Conservation (phyloP, 1,140 invertebrate genomes). For the Eurosta solidaginis region DNA sequence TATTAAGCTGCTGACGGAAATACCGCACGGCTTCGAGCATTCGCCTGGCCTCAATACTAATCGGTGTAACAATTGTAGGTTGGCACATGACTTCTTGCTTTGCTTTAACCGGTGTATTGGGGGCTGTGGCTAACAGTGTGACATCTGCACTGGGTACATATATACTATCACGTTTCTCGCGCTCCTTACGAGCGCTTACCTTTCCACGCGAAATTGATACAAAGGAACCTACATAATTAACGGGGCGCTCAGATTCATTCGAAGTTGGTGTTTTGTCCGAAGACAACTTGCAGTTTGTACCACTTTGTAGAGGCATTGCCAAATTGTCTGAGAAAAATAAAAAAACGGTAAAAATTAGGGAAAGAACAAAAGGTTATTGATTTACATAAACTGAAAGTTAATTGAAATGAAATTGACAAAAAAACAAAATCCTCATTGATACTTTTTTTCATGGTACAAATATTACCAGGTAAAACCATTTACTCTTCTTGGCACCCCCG, state of each 20-base stretch:
- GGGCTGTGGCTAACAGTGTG: not conserved
- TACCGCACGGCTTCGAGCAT: conserved; percentile 63
- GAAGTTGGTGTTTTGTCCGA: conserved; percentile 27
- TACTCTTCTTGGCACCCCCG: too few species aligned
- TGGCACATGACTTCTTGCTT: not conserved
- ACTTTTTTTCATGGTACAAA: too few species aligned
- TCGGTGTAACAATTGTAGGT: not conserved
- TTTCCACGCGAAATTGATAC: conserved; percentile 60
- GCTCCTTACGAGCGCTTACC: conserved; percentile 60
- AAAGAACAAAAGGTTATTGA: too few species aligned
- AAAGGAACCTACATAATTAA: conserved; percentile 54
- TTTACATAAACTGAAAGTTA: too few species aligned
- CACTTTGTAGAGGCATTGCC: not conserved
- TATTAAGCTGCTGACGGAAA: conserved; percentile 62
- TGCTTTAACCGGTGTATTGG: not conserved
- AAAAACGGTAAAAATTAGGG: not conserved
- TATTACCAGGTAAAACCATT: too few species aligned
- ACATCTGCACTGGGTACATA: conserved; percentile 37
- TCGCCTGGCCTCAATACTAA: conserved; percentile 42
- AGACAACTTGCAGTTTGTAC: conserved; percentile 32
- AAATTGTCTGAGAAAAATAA: not conserved
- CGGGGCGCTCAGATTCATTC: not conserved
- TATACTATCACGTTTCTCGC: conserved; percentile 56
- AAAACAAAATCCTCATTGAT: not conserved
- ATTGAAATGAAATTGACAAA: conserved; percentile 4